phyloP scores from a whole-genome alignment of 2,888 invertebrate species.

The Lycaena phlaeas region DNA sequence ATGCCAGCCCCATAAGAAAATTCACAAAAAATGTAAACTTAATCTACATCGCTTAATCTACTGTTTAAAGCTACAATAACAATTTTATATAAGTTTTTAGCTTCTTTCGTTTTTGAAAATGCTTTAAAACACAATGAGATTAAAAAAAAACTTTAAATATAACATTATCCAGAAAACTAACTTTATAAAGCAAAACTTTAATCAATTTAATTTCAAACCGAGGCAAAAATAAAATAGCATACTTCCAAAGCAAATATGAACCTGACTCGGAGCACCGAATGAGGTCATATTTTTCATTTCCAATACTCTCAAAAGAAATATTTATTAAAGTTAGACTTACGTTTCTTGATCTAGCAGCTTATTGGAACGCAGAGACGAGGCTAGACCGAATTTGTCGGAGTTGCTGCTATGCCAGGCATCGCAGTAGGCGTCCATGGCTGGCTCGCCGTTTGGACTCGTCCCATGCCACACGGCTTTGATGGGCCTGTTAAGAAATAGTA shows the following conservation, averaged over 20 bases:
- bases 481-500: constrained; percentile 83
- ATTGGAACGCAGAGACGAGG: constrained; percentile 84
- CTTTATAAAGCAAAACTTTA: constrained; percentile 1
- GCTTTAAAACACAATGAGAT: no score
- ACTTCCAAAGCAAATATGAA: constrained; percentile 1
- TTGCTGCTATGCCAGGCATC: constrained; percentile 92
- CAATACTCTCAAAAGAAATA: constrained; percentile 2
- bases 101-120: no score
- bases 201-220: constrained; percentile 1
- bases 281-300: background rate
- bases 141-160: no score
- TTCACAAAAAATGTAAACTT: no score
- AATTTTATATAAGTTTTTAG: no score
- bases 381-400: constrained; percentile 85
- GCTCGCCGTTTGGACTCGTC: constrained; percentile 86
- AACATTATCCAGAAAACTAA: no score
- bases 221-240: constrained; percentile 2
- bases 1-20: no score
- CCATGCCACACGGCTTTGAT: constrained; percentile 98
- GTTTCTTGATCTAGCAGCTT: constrained; percentile 85
- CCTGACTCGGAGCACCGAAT: background rate
- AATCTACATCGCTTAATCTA: no score
- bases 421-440: constrained; percentile 91
- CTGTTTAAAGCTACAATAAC: no score
- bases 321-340: constrained; percentile 32